These are phyloP conservation scores for Coptodon bakossiorum DNA, from an alignment of 2,113 vertebrate species.

Conservation along the genomic window DNA sequence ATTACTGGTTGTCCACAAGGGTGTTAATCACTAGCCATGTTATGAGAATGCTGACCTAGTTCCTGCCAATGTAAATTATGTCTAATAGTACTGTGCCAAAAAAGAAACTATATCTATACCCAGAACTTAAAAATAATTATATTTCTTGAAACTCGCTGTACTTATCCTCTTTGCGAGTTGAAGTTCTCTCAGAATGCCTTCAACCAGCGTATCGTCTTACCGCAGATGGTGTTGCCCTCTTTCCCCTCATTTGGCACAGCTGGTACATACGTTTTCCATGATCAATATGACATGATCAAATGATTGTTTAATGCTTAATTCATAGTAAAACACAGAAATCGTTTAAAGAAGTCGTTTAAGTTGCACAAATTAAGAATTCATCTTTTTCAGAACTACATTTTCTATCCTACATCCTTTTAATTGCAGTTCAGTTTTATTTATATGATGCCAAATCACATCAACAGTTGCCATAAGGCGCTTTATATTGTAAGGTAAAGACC, in stretches of 20 bases:
- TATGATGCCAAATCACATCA: neutral
- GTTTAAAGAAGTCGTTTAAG: neutral
- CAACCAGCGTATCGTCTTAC: neutral
- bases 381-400: neutral
- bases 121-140: neutral
- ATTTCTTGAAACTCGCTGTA: neutral
- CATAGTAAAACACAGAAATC: neutral
- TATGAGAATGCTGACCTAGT: conserved; percentile 14
- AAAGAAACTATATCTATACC: neutral
- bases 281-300: neutral
- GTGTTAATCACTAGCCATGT: neutral
- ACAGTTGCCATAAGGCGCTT: neutral
- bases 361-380: neutral
- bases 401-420: neutral
- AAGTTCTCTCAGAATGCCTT: neutral
- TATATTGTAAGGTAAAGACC: neutral
- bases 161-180: neutral
- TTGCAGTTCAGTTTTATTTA: neutral
- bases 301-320: neutral
- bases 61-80: neutral
- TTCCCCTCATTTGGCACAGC: neutral
- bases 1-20: neutral
- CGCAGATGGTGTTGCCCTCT: neutral
- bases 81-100: neutral
- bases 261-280: neutral